phyloP scores from a whole-genome alignment of 2,113 vertebrate genomes.

The Falcunculus frontatus region DNA sequence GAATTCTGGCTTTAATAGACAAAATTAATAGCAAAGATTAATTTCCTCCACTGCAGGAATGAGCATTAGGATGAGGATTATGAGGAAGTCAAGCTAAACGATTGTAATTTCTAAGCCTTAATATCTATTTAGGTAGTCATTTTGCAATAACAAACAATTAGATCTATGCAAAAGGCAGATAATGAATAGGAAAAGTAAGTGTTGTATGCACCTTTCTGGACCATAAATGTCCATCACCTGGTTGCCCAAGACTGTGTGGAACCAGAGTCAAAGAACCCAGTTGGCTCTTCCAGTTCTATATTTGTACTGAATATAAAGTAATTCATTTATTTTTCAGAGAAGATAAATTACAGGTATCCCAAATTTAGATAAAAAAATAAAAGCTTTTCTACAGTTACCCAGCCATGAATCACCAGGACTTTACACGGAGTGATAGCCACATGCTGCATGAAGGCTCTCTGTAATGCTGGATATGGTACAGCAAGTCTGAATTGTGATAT shows the following conservation, averaged over 20 bases:
- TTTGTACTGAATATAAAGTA: not conserved
- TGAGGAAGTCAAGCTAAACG: constrained; percentile 2
- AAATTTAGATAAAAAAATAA: not conserved
- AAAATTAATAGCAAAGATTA: constrained; percentile 45
- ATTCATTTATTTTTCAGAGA: not conserved
- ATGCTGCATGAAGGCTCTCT: not conserved
- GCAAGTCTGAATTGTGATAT: not conserved
- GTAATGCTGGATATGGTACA: not conserved
- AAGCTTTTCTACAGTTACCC: not conserved
- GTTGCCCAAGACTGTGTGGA: not conserved
- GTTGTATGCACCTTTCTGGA: not conserved
- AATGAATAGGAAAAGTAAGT: not conserved
- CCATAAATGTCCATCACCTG: not conserved
- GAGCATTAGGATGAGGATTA: not conserved
- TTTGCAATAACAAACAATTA: constrained; percentile 11
- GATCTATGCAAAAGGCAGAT: not conserved
- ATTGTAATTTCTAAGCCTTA: not conserved
- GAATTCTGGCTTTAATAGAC: constrained; percentile 10
- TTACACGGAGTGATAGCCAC: not conserved
- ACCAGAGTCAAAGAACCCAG: not conserved
- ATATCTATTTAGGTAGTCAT: not conserved
- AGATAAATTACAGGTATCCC: not conserved
- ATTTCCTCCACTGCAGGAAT: constrained; percentile 21
- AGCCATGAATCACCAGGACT: not conserved
- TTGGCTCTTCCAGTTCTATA: not conserved